phyloP scores from a whole-genome alignment of 1,140 invertebrate genomes.

The Drosophila kanapiae region DNA sequence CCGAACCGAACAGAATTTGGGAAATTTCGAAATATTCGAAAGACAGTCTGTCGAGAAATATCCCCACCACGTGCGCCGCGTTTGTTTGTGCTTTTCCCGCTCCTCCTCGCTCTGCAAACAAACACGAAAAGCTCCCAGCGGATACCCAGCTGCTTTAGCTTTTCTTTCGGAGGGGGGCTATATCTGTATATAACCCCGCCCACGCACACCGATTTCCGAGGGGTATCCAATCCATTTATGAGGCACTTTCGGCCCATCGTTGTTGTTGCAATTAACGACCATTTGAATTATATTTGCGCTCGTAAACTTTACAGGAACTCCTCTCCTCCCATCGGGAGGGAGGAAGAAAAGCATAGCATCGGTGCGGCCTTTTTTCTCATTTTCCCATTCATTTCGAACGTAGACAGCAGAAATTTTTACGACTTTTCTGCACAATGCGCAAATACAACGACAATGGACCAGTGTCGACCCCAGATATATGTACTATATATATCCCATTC shows the following conservation, averaged over 20 bases:
- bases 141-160: slow-evolving; percentile 37
- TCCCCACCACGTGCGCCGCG: slow-evolving; percentile 64
- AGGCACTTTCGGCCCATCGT: slow-evolving; percentile 74
- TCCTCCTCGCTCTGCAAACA: slow-evolving; percentile 48
- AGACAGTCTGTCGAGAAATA: slow-evolving; percentile 26
- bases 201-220: slow-evolving; percentile 14
- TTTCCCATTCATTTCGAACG: slow-evolving; percentile 68
- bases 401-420: slow-evolving; percentile 82
- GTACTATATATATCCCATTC: slow-evolving; percentile 11
- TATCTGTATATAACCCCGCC: slow-evolving; percentile 61
- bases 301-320: slow-evolving; percentile 84
- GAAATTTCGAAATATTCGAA: slow-evolving; percentile 50
- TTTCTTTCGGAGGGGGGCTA: slow-evolving; percentile 5
- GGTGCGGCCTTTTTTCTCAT: slow-evolving; percentile 24
- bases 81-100: slow-evolving; percentile 45
- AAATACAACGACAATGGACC: slow-evolving; percentile 78
- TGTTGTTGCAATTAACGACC: slow-evolving; percentile 83
- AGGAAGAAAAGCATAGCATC: slow-evolving; percentile 1
- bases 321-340: not conserved
- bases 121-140: slow-evolving; percentile 30
- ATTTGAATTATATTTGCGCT: slow-evolving; percentile 85
- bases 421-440: slow-evolving; percentile 82
- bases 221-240: slow-evolving; percentile 80
- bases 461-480: slow-evolving; percentile 35
- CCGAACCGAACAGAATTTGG: slow-evolving; percentile 29